Conservation (phyloP, 2,797 vertebrate species). For the Rhinatrema bivittatum region DNA sequence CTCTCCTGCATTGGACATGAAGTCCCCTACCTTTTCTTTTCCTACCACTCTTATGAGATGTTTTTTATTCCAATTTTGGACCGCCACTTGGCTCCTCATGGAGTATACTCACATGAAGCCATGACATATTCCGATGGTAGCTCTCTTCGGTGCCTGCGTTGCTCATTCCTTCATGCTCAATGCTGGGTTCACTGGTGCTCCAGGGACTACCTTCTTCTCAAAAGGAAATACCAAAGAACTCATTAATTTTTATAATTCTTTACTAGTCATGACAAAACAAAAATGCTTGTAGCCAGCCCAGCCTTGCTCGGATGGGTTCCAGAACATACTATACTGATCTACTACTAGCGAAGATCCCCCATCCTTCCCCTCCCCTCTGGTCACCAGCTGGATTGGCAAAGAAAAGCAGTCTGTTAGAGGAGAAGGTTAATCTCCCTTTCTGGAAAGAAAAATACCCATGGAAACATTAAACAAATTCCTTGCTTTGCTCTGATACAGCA, state of each 20-base stretch:
- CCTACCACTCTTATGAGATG: no score
- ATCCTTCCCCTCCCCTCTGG: conserved; percentile 12
- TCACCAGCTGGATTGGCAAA: conserved; percentile 34
- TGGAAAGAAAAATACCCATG: conserved; percentile 33
- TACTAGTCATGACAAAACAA: not conserved
- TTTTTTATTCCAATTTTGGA: no score
- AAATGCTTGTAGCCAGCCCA: conserved; percentile 48
- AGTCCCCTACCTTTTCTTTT: no score
- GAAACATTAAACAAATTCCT: conserved; percentile 26
- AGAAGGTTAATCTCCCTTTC: conserved; percentile 19
- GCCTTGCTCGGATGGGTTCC: conserved; percentile 32
- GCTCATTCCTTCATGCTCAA: conserved; percentile 87
- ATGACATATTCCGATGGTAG: conserved; percentile 95
- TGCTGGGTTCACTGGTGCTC: conserved; percentile 95
- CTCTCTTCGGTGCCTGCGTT: conserved; percentile 83
- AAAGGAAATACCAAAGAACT: conserved; percentile 53
- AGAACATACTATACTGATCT: no score
- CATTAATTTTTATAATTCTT: not conserved
- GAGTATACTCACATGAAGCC: conserved; percentile 92
- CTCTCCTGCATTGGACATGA: no score
- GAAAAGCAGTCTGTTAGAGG: conserved; percentile 34
- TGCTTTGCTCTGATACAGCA: conserved; percentile 44
- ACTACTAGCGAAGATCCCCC: conserved; percentile 12
- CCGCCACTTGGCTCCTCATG: no score
- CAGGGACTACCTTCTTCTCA: conserved; percentile 88